Evolutionary conservation across 2,797 vertebrate species (phyloP), one percentile per base, ranked within the genome.

Genomic region (Brachyalestes nurse): DNA sequence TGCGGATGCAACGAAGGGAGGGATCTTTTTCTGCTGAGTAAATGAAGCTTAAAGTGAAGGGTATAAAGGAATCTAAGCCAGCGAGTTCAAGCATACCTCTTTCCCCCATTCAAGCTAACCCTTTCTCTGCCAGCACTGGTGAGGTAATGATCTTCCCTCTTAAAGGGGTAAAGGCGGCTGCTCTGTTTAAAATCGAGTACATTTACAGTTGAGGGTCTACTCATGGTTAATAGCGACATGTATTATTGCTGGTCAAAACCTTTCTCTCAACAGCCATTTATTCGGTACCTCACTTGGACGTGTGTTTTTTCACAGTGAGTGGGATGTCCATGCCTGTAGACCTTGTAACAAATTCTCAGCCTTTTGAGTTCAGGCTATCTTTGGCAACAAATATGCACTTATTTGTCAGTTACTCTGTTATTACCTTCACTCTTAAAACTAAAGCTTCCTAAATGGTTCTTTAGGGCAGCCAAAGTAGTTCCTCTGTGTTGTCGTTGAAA

Each of bases 31-130:
- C 90, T 92, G 92, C 87, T 21, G 88, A 93, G 89, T 92, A 93
- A 94, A 93, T 93, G 91, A 94, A 93, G 91, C 93, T 91, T 91
- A 92, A 91, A 91, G 81, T 85, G 87, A 78, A 80, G 79, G 78
- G 84, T 91, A 92, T 91, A 93, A 93, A 92, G 89, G 88, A 91
- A 80, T 77, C 76, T 72, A 82, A 83, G 60, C 23, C 61, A 70
- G 80, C 69, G 71, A 62, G 81, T 88, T 88, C 90, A 89, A 82
- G 83, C 84, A 81, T 82, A 69, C 89, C 89, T 87, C 75, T 90
- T 88, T 89, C 89, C 84, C 83, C 88, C 87, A 90, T 93, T 92
- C 92, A 91, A 88, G 86, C 89, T 87, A 91, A 90, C 91, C 89
- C 90, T 92, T 88, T 87, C 89, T 87, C 88, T 83, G 87, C 79